These are phyloP conservation scores for Pachycephus smyrnensis DNA, from an alignment of 2,888 invertebrate species.

Conservation along the genomic window DNA sequence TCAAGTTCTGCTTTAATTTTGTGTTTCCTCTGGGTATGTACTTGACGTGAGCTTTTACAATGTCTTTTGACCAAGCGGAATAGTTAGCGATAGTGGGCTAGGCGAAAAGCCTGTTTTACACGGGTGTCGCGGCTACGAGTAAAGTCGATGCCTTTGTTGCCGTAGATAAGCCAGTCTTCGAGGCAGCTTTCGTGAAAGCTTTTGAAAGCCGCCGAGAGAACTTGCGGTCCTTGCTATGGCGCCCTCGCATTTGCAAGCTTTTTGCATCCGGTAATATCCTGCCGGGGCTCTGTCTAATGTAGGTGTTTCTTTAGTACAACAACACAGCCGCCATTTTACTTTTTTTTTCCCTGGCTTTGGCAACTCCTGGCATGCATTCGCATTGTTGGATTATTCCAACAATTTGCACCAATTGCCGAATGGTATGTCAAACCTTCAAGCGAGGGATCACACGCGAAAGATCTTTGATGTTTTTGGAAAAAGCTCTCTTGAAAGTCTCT, in stretches of 20 bases:
- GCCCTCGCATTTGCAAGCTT: neutral
- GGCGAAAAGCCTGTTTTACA: neutral
- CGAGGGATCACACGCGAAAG: no score
- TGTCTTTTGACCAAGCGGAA: neutral
- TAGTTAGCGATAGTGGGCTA: neutral
- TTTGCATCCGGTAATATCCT: neutral
- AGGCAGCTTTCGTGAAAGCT: neutral
- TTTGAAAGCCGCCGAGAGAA: neutral
- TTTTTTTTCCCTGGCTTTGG: neutral
- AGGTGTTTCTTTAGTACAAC: neutral
- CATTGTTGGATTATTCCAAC: slow-evolving; percentile 8
- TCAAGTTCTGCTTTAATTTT: no score
- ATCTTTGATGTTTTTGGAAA: no score
- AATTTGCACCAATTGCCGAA: slow-evolving; percentile 29
- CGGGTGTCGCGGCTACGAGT: neutral
- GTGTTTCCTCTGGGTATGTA: no score
- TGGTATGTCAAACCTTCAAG: neutral
- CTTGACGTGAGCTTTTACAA: neutral
- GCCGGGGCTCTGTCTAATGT: neutral
- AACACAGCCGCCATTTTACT: neutral
- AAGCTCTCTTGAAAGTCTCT: no score
- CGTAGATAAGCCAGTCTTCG: neutral
- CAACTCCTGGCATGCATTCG: neutral
- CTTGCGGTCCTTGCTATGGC: neutral
- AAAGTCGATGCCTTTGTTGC: neutral